Evolutionary conservation across 2,888 invertebrate genomes (phyloP).

Genomic region (Ophioninae sp.): DNA sequence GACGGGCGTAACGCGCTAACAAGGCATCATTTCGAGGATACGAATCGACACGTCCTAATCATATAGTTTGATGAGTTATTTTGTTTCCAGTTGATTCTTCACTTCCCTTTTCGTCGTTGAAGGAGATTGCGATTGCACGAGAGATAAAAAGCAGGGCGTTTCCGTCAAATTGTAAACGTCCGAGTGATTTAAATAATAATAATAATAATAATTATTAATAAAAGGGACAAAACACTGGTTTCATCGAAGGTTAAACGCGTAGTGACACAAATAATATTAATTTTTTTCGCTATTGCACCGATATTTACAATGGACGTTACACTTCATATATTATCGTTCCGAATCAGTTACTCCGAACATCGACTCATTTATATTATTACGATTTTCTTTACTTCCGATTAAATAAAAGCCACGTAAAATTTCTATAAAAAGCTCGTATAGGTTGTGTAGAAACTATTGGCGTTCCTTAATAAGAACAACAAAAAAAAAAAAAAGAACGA

Average conservation of each 20-base stretch:
- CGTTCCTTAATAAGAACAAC: slow-evolving; percentile 51
- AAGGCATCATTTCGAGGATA: slow-evolving; percentile 45
- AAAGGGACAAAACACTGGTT: slow-evolving; percentile 60
- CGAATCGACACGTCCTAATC: neutral
- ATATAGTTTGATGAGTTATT: slow-evolving; percentile 8
- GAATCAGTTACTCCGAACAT: slow-evolving; percentile 64
- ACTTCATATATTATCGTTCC: slow-evolving; percentile 65
- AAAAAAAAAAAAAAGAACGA: slow-evolving; percentile 64
- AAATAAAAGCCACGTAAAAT: slow-evolving; percentile 74
- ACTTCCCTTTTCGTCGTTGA: slow-evolving; percentile 7
- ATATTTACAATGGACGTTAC: slow-evolving; percentile 79
- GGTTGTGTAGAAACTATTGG: slow-evolving; percentile 45
- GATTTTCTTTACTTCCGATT: slow-evolving; percentile 35
- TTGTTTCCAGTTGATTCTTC: neutral
- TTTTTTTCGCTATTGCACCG: slow-evolving; percentile 76
- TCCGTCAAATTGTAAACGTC: slow-evolving; percentile 17
- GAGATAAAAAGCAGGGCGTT: slow-evolving; percentile 3
- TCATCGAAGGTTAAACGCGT: slow-evolving; percentile 65
- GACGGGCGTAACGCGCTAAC: slow-evolving; percentile 40
- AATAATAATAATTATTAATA: neutral
- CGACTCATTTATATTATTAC: slow-evolving; percentile 59
- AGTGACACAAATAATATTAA: slow-evolving; percentile 74
- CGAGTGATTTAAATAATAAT: neutral
- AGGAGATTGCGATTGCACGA: slow-evolving; percentile 7
- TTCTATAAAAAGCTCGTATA: slow-evolving; percentile 70